Percentiles rank a stretch among this genome's conserved stretches.
Evolutionary conservation across 2,113 vertebrate genomes (phyloP).

Genomic region (Piprites chloris): DNA sequence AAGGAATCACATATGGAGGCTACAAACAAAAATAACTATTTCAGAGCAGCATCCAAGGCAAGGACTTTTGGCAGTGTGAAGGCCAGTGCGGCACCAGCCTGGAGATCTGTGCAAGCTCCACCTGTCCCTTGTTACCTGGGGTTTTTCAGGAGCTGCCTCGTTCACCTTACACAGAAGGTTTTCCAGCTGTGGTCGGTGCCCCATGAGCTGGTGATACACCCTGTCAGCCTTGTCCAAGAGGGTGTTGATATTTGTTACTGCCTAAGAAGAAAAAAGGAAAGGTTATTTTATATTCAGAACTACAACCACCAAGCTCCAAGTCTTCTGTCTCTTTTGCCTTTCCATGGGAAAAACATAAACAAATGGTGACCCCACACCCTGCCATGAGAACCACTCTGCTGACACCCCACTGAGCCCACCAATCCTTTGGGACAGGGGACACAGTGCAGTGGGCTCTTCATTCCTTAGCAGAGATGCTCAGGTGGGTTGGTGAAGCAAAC

Average conservation of each 20-base stretch:
- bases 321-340: not conserved
- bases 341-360: not conserved
- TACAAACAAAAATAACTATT: not conserved
- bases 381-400: not conserved
- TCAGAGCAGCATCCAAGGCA: not conserved
- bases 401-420: not conserved
- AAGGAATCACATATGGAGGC: not conserved
- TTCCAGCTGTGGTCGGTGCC: slow-evolving; percentile 93
- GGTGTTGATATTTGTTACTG: slow-evolving; percentile 97
- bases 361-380: not conserved
- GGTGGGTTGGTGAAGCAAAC: not conserved
- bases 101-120: not conserved
- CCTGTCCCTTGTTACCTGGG: slow-evolving; percentile 77
- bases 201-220: slow-evolving; percentile 98
- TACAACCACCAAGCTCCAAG: not conserved
- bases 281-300: not conserved
- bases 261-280: slow-evolving; percentile 71
- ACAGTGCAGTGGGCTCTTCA: not conserved
- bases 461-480: not conserved
- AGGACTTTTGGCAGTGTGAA: not conserved
- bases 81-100: not conserved
- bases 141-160: slow-evolving; percentile 95
- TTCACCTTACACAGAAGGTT: slow-evolving; percentile 95
- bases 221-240: slow-evolving; percentile 96
- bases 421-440: not conserved